Base-by-base conservation (phyloP, 35 echinoderm and acorn worm species). In the Anneissia japonica region DNA sequence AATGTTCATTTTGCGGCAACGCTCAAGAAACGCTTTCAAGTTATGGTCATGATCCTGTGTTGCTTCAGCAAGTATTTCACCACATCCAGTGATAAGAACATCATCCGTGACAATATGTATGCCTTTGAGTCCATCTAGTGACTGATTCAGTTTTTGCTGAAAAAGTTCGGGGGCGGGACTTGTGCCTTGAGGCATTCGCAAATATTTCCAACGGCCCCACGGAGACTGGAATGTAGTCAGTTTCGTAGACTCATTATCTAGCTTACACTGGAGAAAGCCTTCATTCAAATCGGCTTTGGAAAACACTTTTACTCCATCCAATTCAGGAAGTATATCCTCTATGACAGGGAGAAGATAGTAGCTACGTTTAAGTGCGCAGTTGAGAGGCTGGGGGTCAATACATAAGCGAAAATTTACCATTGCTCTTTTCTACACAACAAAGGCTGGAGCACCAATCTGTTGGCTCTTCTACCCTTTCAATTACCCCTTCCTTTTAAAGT, bases 361-460 rank as follows among this genome's bases (percentile, higher is more conserved):
- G 26, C 64, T 74, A 0, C 83, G 2, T 84, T 84, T 84, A 32
- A 84, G 51, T 56, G 83, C 83, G 3, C 3, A 31, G 40, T 84
- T 84, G 19, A 93, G 72, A 0, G 75, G 87, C 37, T 86, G 32
- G 4, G 82, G 92, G 33, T 93, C 87, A 7, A 93, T 90, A 32
- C 92, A 93, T 13, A 93, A 41, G 12, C 82, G 39, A 0, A 94
- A n/a, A 31, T 28, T 83, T 84, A 28, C 85, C 83, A 84, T 31
- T 87, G 38, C 74, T 28, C 39, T 94, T 94, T 32, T 35, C 36
- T 0, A 76, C 78, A 30, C 21, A 74, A 0, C 77, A 40, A 39
- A 94, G 75, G 11, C 37, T 23, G 64, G 84, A 86, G 14, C 31
- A 33, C 75, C 75, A 77, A 35, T 77, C 75, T 35, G 75, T 77